Evolutionary conservation across 2,113 vertebrate species (phyloP).

Genomic region (Narcine bancroftii): DNA sequence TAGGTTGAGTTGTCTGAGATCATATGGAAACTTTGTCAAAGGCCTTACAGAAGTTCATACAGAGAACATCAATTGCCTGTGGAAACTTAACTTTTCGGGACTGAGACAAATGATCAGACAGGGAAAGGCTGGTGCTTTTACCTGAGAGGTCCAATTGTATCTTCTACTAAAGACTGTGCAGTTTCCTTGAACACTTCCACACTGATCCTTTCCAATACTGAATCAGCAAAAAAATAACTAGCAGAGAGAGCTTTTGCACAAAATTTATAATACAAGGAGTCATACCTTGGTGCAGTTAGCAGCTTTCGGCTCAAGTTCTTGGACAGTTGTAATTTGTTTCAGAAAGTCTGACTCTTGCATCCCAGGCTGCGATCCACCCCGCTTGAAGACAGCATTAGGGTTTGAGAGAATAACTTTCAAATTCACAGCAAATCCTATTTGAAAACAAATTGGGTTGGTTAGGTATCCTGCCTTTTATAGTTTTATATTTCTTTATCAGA

Average conservation of each 20-base stretch:
- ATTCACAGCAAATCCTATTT: conserved; percentile 87
- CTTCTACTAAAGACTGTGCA: no score
- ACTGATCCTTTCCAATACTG: neutral
- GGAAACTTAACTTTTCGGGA: no score
- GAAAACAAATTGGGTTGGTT: conserved; percentile 8
- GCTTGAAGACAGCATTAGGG: conserved; percentile 86
- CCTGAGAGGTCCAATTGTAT: no score
- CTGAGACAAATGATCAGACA: no score
- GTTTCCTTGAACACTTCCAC: no score
- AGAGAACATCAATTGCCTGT: no score
- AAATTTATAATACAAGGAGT: conserved; percentile 38
- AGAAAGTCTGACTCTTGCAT: conserved; percentile 99
- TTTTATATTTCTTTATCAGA: no score
- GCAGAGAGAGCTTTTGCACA: neutral
- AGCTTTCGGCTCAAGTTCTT: conserved; percentile 91
- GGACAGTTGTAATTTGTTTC: conserved; percentile 88
- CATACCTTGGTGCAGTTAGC: conserved; percentile 91
- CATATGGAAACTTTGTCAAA: no score
- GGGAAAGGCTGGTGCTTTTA: neutral
- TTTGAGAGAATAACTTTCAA: conserved; percentile 87
- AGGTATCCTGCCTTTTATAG: no score
- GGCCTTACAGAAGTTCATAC: no score
- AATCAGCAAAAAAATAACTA: neutral
- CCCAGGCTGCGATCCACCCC: conserved; percentile 86
- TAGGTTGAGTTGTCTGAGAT: no score